Evolutionary conservation across 2,888 invertebrate genomes (phyloP).

Genomic region (Euplexia lucipara): DNA sequence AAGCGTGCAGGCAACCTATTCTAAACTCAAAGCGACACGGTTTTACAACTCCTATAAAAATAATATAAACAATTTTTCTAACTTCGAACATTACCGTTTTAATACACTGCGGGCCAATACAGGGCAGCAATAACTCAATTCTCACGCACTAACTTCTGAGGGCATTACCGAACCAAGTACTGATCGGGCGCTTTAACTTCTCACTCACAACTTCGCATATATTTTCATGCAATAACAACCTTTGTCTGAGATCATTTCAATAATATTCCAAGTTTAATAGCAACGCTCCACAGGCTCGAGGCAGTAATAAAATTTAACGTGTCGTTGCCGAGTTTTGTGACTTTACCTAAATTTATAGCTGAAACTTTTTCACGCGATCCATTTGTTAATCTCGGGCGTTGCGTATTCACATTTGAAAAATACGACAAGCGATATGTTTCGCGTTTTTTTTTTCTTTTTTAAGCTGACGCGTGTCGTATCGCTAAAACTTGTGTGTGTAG

Average conservation of each 20-base stretch:
- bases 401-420: constrained; percentile 74
- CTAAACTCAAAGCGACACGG: constrained; percentile 22
- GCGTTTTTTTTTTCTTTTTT: too few relatives aligned
- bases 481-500: constrained; percentile 46
- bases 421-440: constrained; percentile 69
- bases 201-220: constrained; percentile 74
- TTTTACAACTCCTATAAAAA: constrained; percentile 59
- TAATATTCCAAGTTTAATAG: constrained; percentile 87
- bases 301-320: constrained; percentile 88
- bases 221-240: constrained; percentile 76
- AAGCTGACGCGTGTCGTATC: constrained; percentile 38
- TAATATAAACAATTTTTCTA: constrained; percentile 61
- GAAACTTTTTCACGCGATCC: constrained; percentile 84
- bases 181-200: constrained; percentile 73
- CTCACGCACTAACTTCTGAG: constrained; percentile 51
- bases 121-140: constrained; percentile 53
- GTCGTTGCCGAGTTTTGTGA: constrained; percentile 83
- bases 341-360: constrained; percentile 82
- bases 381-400: constrained; percentile 81
- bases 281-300: constrained; percentile 75
- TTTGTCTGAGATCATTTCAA: constrained; percentile 87
- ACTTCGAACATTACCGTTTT: constrained; percentile 55
- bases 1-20: constrained; percentile 20
- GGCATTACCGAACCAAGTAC: constrained; percentile 61
- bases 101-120: constrained; percentile 63